These are phyloP conservation scores for Plectrocnemia conspersa DNA, from an alignment of 1,140 invertebrate genomes.

Conservation along the genomic window DNA sequence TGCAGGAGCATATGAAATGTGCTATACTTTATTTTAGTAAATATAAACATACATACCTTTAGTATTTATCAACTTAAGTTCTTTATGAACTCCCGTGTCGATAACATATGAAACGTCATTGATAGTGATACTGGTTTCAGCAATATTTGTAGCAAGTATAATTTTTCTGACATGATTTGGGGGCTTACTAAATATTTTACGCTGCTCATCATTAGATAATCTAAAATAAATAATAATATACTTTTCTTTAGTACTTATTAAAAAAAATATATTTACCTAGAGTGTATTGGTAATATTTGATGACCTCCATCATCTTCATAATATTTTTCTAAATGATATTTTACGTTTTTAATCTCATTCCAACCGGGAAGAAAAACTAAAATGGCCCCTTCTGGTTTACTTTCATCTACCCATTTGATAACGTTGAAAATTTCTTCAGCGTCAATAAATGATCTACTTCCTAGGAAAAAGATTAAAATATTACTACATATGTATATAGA, in stretches of 20 bases:
- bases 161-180: slow-evolving; percentile 55
- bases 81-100: slow-evolving; percentile 60
- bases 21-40: too few species aligned
- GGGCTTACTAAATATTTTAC: slow-evolving; percentile 65
- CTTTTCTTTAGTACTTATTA: not conserved
- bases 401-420: slow-evolving; percentile 44
- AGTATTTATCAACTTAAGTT: slow-evolving; percentile 47
- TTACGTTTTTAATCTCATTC: slow-evolving; percentile 67
- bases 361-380: slow-evolving; percentile 85
- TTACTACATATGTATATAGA: slow-evolving; percentile 1
- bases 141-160: slow-evolving; percentile 67
- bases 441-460: slow-evolving; percentile 15
- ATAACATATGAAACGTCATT: slow-evolving; percentile 89
- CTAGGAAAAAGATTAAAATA: slow-evolving; percentile 16
- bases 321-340: slow-evolving; percentile 62
- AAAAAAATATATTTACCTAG: slow-evolving; percentile 46
- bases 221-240: slow-evolving; percentile 38
- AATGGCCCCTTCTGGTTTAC: slow-evolving; percentile 67
- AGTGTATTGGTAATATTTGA: slow-evolving; percentile 47
- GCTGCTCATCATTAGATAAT: slow-evolving; percentile 75
- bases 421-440: slow-evolving; percentile 40
- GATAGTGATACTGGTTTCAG: slow-evolving; percentile 91
- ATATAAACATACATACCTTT: slow-evolving; percentile 47
- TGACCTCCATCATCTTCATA: slow-evolving; percentile 44
- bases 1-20: too few species aligned